A percentile compares a stretch with the other conserved stretches of the same genome.
Evolutionary conservation across 2,113 vertebrate genomes (phyloP).

Genomic region (Nothocercus julius): DNA sequence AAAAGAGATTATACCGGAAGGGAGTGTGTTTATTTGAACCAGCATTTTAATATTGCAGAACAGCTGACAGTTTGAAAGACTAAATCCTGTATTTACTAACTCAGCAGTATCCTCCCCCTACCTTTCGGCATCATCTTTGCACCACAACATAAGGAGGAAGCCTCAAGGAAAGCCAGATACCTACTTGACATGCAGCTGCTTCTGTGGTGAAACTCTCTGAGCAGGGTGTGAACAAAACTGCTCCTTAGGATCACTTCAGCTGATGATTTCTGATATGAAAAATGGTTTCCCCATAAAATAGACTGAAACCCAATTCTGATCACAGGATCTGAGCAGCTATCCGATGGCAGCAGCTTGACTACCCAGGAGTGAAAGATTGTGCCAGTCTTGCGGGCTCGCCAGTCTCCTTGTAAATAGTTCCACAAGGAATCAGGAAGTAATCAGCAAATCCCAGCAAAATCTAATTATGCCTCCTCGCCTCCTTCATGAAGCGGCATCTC

Average conservation of each 20-base stretch:
- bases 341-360: background rate
- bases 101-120: background rate
- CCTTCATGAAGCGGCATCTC: conserved; percentile 7
- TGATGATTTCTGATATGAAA: background rate
- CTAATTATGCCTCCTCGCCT: conserved; percentile 21
- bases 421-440: conserved; percentile 38
- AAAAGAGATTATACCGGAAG: background rate
- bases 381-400: background rate
- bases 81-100: conserved; percentile 28
- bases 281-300: background rate
- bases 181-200: background rate
- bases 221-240: background rate
- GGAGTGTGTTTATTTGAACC: conserved; percentile 38
- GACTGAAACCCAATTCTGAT: background rate
- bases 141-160: background rate
- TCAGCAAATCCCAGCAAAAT: conserved; percentile 31
- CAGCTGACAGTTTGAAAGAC: conserved; percentile 21
- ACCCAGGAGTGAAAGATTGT: background rate
- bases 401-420: background rate
- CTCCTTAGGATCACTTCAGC: background rate
- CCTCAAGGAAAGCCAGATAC: background rate
- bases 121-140: background rate
- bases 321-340: background rate
- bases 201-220: background rate
- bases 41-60: conserved; percentile 18